Conservation (phyloP, 2,113 vertebrate genomes). For the Caloenas nicobarica region DNA sequence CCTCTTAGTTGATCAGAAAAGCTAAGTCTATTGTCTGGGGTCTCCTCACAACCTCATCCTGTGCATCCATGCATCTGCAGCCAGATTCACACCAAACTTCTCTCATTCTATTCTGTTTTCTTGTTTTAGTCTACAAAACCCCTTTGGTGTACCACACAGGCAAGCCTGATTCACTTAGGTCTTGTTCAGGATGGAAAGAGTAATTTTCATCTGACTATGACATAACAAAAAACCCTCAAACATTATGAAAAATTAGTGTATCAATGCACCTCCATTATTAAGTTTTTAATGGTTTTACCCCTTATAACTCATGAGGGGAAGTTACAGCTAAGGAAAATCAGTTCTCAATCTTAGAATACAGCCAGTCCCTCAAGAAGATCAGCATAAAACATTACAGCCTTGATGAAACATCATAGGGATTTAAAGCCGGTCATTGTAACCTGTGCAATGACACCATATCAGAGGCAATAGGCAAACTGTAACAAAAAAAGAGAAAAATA, state of each 20-base stretch:
- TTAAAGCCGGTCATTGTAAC: neutral
- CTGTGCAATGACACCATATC: neutral
- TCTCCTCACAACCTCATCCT: neutral
- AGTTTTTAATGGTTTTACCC: neutral
- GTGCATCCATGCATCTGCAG: neutral
- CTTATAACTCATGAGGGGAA: neutral
- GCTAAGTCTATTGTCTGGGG: neutral
- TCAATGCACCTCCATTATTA: neutral
- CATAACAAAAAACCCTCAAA: accelerated
- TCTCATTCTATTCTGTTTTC: neutral
- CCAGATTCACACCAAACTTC: neutral
- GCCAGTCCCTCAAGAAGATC: neutral
- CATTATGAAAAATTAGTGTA: neutral
- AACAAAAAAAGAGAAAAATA: neutral
- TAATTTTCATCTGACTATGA: neutral
- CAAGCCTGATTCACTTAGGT: neutral
- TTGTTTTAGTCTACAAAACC: neutral
- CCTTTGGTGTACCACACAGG: neutral
- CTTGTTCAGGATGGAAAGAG: neutral
- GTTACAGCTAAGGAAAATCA: neutral
- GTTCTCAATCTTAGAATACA: neutral
- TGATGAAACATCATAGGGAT: neutral
- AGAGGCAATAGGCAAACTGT: neutral
- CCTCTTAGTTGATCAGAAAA: neutral
- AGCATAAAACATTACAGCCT: neutral